Base-by-base conservation (phyloP, 2,797 vertebrate genomes). In the Malacoctenus gilli region DNA sequence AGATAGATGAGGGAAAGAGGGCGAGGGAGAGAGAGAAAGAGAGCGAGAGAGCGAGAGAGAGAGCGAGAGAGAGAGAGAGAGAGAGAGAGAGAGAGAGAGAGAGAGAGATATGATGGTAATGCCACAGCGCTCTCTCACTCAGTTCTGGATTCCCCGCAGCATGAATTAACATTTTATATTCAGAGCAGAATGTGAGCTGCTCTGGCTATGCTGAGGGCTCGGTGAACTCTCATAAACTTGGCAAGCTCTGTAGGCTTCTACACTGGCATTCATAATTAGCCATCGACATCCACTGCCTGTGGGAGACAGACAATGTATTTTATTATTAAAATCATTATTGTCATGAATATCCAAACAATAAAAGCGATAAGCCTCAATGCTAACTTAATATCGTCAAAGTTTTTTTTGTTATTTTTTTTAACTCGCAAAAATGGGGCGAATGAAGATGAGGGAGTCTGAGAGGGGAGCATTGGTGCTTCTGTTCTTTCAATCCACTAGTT, bases 131-230 rank as follows among this genome's bases (percentile, higher is more conserved):
- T 82, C 79, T 87, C 78, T 87, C 69, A 32, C 77, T 80, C 85
- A 85, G 82, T 85, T 75, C 75, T 77, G 75, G 70, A 80, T 79
- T 50, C 80, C 88, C 90, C 65, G 77, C 78, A 82, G 90, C 85
- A 64, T 68, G 84, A 89, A 92, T 92, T 91, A 91, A 89, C 88
- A 90, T 92, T 91, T 91, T 74, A 82, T 79, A 86, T 90, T 89
- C 79, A 72, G 80, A 84, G 83, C 75, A 82, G 80, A 89, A 83
- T 83, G 77, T 71, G 79, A 87, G 78, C 76, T 59, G 62, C 67
- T 82, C 76, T 61, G 78, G 75, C 80, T 84, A 75, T 65, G 82
- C 88, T 86, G 56, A 76, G 70, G 87, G 87, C 87, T 85, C 59
- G 65, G 68, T 83, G 71, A 82, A 82, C 84, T 85, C 81, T 86